phyloP scores from a whole-genome alignment of 2,113 vertebrate species.

The Lepus americanus region DNA sequence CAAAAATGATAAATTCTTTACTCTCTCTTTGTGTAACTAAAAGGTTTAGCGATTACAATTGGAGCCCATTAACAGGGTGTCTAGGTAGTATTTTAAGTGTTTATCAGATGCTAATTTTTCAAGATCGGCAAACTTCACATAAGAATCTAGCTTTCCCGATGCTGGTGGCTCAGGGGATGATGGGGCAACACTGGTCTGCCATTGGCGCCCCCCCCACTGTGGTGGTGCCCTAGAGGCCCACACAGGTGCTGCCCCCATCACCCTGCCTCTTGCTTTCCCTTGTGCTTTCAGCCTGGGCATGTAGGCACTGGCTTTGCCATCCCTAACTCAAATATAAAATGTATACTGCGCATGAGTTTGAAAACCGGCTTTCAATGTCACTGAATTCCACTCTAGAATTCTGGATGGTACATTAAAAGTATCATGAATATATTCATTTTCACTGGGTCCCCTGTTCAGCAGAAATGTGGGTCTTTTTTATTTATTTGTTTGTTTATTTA shows the following conservation, averaged over 20 bases:
- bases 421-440: slow-evolving; percentile 38
- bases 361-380: not conserved
- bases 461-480: not conserved
- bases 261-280: no score
- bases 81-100: not conserved
- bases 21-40: slow-evolving; percentile 8
- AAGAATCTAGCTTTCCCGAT: not conserved
- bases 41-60: not conserved
- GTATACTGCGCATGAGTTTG: not conserved
- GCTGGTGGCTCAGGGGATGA: not conserved
- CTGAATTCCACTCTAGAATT: not conserved
- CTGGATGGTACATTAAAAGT: not conserved
- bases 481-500: no score
- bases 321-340: not conserved
- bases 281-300: not conserved
- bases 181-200: not conserved
- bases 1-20: not conserved
- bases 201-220: not conserved
- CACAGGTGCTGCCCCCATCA: no score
- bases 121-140: not conserved
- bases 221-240: fast-evolving
- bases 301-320: not conserved
- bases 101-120: not conserved
- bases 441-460: not conserved
- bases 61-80: not conserved